Evolutionary conservation across 1,140 invertebrate species (phyloP).

Genomic region (Spodoptera litura): DNA sequence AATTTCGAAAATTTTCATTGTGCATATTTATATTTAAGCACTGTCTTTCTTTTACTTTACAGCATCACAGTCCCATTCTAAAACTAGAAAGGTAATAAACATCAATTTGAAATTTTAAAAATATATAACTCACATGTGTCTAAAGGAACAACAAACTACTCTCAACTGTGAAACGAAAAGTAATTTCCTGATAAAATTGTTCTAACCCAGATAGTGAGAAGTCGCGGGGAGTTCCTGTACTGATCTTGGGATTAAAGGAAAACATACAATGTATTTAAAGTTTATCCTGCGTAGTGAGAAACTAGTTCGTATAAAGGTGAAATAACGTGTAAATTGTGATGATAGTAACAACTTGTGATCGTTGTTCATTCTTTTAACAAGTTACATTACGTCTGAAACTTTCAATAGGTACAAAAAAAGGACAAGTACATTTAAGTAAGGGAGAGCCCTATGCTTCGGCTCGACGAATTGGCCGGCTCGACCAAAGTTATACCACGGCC

Average conservation of each 20-base stretch:
- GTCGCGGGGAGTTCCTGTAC: neutral
- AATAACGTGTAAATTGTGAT: neutral
- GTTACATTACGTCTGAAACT: too few relatives aligned
- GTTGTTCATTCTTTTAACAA: too few relatives aligned
- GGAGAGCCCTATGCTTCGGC: too few relatives aligned
- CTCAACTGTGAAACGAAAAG: slow-evolving; percentile 22
- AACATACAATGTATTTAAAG: neutral
- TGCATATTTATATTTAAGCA: neutral
- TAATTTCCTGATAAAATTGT: slow-evolving; percentile 30
- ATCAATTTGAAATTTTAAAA: slow-evolving; percentile 26
- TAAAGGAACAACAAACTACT: slow-evolving; percentile 15
- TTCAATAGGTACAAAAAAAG: too few relatives aligned
- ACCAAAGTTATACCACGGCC: too few relatives aligned
- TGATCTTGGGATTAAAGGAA: slow-evolving; percentile 18
- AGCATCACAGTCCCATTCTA: neutral
- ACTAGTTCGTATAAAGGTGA: neutral
- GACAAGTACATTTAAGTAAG: too few relatives aligned
- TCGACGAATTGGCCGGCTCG: too few relatives aligned
- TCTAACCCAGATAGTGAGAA: slow-evolving; percentile 11
- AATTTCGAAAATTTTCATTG: too few relatives aligned
- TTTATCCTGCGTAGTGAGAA: neutral
- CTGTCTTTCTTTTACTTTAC: neutral
- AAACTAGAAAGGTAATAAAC: neutral
- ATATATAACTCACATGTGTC: slow-evolving; percentile 3
- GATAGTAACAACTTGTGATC: neutral